A percentile compares a stretch with the other conserved stretches of the same genome.
These are phyloP conservation scores for Dorcus hopei DNA, from an alignment of 2,888 invertebrate genomes.

Conservation along the genomic window DNA sequence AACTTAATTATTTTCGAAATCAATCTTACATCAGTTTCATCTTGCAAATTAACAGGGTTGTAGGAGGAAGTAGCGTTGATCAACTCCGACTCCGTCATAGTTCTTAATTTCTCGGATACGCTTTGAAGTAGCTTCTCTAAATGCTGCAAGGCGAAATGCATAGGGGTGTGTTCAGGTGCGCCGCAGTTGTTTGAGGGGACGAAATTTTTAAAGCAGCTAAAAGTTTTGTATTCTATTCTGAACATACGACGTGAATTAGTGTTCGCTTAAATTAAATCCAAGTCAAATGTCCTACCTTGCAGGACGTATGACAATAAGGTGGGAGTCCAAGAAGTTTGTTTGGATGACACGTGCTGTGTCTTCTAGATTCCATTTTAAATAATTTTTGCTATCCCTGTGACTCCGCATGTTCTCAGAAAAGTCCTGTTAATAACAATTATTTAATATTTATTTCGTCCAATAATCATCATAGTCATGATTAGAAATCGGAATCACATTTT, in stretches of 20 bases:
- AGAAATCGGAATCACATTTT: no score
- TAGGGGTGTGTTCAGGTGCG: conserved; percentile 75
- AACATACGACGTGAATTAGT: conserved; percentile 22
- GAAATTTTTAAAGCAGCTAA: conserved; percentile 87
- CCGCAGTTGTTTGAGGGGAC: conserved; percentile 77
- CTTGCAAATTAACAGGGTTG: conserved; percentile 28
- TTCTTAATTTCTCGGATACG: conserved; percentile 55
- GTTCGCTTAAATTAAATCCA: not conserved
- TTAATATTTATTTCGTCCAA: no score
- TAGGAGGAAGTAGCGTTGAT: conserved; percentile 36
- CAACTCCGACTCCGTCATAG: conserved; percentile 58
- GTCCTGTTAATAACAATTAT: conserved; percentile 56
- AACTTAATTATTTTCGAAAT: not conserved
- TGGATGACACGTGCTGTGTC: conserved; percentile 68
- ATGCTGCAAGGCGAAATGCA: conserved; percentile 70
- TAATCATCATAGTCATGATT: no score
- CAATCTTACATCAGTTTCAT: conserved; percentile 23
- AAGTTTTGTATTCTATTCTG: conserved; percentile 79
- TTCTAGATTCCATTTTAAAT: conserved; percentile 78
- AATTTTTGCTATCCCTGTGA: conserved; percentile 67
- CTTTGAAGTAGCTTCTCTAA: conserved; percentile 63
- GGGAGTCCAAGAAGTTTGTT: conserved; percentile 66
- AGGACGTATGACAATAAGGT: conserved; percentile 71
- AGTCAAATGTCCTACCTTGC: conserved; percentile 56
- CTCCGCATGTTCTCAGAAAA: conserved; percentile 78